phyloP scores from a whole-genome alignment of 2,888 invertebrate species.

The Polydesmus complanatus region DNA sequence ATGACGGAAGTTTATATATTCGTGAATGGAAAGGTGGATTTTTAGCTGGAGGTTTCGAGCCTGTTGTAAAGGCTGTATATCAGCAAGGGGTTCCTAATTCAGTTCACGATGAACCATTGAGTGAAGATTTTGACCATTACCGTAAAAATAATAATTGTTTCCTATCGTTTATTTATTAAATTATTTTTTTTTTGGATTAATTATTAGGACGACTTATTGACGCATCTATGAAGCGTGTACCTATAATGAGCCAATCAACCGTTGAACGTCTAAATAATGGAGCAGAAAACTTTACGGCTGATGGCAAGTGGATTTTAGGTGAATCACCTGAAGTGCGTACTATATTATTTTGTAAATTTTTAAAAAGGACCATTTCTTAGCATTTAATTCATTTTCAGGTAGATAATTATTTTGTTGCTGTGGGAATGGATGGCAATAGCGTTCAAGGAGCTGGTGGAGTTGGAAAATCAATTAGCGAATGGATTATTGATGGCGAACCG shows the following conservation, averaged over 20 bases:
- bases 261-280: constrained; percentile 45
- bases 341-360: not conserved
- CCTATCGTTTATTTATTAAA: constrained; percentile 33
- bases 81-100: constrained; percentile 32
- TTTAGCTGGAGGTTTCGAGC: constrained; percentile 52
- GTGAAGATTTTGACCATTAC: constrained; percentile 34
- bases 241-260: constrained; percentile 39
- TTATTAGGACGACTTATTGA: constrained; percentile 31
- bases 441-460: constrained; percentile 55
- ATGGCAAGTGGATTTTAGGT: constrained; percentile 53
- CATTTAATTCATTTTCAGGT: constrained; percentile 31
- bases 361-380: not conserved
- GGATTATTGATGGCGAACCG: constrained; percentile 50
- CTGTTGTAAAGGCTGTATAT: constrained; percentile 49
- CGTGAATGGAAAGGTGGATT: constrained; percentile 45
- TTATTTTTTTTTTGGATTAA: not conserved
- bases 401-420: constrained; percentile 55
- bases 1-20: constrained; percentile 47
- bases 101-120: constrained; percentile 28
- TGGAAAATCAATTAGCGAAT: constrained; percentile 51
- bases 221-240: constrained; percentile 38
- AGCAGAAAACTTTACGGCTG: constrained; percentile 56
- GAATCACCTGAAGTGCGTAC: constrained; percentile 45
- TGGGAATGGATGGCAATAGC: constrained; percentile 55
- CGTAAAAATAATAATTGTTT: constrained; percentile 47